Evolutionary conservation across 2,797 vertebrate genomes (phyloP).

Genomic region (Sebastes trivittatus): DNA sequence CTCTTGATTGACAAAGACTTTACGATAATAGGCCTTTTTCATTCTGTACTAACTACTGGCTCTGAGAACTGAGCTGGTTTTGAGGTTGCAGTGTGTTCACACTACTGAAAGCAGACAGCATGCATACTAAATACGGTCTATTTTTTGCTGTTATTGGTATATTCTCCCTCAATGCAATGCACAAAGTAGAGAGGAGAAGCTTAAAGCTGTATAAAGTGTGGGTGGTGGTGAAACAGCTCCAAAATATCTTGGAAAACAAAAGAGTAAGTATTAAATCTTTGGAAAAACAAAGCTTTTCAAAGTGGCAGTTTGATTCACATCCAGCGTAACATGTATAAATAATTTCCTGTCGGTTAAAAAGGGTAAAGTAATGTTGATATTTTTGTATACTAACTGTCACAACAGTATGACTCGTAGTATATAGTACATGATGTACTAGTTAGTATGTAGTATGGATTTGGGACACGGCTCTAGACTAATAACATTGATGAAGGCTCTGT

Average conservation of each 20-base stretch:
- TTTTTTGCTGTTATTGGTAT: neutral
- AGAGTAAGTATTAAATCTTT: neutral
- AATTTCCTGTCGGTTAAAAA: neutral
- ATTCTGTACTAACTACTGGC: neutral
- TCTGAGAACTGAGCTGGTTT: neutral
- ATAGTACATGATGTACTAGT: neutral
- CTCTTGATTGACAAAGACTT: neutral
- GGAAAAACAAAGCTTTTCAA: neutral
- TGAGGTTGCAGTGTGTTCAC: neutral
- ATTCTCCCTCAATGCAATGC: neutral
- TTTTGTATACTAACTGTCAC: neutral
- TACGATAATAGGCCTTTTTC: neutral
- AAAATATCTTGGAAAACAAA: neutral
- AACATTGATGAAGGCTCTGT: neutral
- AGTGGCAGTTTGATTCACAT: neutral
- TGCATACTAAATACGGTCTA: neutral
- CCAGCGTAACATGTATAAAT: neutral
- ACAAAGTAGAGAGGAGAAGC: neutral
- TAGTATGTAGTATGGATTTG: neutral
- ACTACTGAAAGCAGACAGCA: neutral
- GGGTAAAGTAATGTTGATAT: neutral
- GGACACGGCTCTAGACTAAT: neutral
- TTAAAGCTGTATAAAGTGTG: neutral
- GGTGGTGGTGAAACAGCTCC: neutral
- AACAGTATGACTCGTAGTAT: neutral